A percentile compares a stretch with the other conserved stretches of the same genome.
Evolutionary conservation across 2,113 vertebrate species (phyloP).

Genomic region (Crotalus helleri): DNA sequence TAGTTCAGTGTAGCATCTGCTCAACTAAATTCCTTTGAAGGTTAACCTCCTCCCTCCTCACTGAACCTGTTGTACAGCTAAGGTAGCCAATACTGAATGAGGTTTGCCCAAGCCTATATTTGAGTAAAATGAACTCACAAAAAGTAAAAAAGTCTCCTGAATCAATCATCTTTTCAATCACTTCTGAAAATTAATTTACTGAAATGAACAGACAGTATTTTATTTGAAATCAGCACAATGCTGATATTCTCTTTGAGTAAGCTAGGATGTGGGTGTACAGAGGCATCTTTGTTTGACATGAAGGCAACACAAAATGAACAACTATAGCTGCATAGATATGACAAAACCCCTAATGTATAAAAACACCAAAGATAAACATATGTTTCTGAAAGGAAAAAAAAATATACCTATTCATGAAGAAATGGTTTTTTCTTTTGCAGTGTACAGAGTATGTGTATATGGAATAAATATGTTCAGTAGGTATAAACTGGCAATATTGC

Average conservation of each 20-base stretch:
- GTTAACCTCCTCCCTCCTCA: conserved; percentile 65
- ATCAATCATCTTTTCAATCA: neutral
- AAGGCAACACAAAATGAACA: conserved; percentile 40
- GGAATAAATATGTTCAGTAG: neutral
- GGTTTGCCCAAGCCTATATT: conserved; percentile 47
- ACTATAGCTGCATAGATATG: conserved; percentile 48
- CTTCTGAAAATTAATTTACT: neutral
- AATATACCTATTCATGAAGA: neutral
- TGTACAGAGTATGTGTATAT: neutral
- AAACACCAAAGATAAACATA: neutral
- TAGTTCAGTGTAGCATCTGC: conserved; percentile 77
- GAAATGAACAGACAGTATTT: conserved; percentile 45
- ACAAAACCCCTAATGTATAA: neutral
- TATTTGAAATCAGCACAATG: conserved; percentile 48
- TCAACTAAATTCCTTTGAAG: conserved; percentile 81
- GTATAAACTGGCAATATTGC: neutral
- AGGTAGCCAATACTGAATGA: conserved; percentile 55
- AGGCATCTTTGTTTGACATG: conserved; percentile 62
- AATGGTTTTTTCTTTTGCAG: neutral
- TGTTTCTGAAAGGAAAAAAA: neutral
- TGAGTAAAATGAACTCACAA: conserved; percentile 33
- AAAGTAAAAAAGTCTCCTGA: conserved; percentile 9
- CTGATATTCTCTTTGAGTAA: conserved; percentile 47
- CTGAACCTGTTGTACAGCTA: conserved; percentile 44
- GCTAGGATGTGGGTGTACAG: conserved; percentile 59